Percentiles rank a stretch among this genome's conserved stretches.
These are phyloP conservation scores for Leucoraja erinaceus DNA, from an alignment of 2,113 vertebrate genomes.

Conservation along the genomic window DNA sequence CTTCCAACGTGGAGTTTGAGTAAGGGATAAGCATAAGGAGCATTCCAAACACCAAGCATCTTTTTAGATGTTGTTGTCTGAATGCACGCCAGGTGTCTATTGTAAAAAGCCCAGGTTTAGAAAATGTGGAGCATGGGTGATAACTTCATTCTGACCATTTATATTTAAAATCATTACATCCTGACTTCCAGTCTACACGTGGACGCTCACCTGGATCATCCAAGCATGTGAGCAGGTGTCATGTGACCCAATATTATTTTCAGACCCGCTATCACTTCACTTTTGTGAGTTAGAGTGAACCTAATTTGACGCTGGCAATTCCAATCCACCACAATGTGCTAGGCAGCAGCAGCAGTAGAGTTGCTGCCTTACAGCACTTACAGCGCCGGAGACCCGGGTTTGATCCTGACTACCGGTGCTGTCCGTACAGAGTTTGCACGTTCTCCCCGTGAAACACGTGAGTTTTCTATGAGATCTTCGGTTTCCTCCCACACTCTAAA, in stretches of 20 bases:
- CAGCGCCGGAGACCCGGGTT: too few relatives aligned
- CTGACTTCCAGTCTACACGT: not conserved
- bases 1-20: not conserved
- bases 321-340: not conserved
- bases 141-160: too few relatives aligned
- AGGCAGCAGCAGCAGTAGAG: too few relatives aligned
- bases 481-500: too few relatives aligned
- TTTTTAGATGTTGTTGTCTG: not conserved
- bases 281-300: not conserved
- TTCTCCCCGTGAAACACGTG: too few relatives aligned
- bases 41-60: not conserved
- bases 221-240: not conserved
- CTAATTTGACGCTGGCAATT: not conserved
- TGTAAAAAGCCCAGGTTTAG: not conserved
- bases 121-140: not conserved
- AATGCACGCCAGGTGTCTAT: not conserved
- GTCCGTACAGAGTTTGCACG: too few relatives aligned
- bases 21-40: not conserved
- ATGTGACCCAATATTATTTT: not conserved
- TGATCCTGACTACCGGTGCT: too few relatives aligned
- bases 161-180: not conserved
- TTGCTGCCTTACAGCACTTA: too few relatives aligned
- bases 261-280: not conserved
- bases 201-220: not conserved
- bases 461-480: too few relatives aligned